Conservation (phyloP, 2,888 invertebrate species). For the Hydropsyche betteni region DNA sequence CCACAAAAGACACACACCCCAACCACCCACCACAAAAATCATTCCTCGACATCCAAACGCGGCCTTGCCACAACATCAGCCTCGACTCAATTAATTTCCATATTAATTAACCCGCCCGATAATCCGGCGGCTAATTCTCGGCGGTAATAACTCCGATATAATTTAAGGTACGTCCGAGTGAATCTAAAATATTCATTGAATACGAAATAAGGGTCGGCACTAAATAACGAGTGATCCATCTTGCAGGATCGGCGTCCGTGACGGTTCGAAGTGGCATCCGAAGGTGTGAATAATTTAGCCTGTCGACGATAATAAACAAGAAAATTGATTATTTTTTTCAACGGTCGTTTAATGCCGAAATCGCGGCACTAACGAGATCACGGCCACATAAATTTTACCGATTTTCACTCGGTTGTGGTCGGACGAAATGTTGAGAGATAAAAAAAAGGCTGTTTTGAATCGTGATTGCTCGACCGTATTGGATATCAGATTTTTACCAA, state of each 20-base stretch:
- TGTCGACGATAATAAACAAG: conserved; percentile 41
- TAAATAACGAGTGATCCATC: conserved; percentile 43
- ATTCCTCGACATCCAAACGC: too few relatives aligned
- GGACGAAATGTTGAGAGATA: too few relatives aligned
- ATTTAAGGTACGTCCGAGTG: too few relatives aligned
- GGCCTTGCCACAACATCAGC: too few relatives aligned
- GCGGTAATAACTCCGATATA: too few relatives aligned
- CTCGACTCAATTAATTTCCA: too few relatives aligned
- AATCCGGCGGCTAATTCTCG: too few relatives aligned
- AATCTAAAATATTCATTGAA: too few relatives aligned
- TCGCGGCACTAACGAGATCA: conserved; percentile 31
- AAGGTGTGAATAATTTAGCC: conserved; percentile 40
- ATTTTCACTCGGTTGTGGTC: not conserved
- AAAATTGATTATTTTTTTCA: conserved; percentile 39
- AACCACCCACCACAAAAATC: too few relatives aligned
- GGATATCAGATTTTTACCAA: not conserved
- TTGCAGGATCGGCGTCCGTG: conserved; percentile 32
- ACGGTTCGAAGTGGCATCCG: conserved; percentile 35
- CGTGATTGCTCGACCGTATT: not conserved
- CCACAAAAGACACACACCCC: too few relatives aligned
- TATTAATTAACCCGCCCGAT: too few relatives aligned
- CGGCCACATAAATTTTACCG: conserved; percentile 14
- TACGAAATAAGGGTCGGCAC: too few relatives aligned
- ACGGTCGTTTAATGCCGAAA: conserved; percentile 39
- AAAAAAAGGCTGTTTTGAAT: conserved; percentile 15